These are phyloP conservation scores for Halcyon senegalensis DNA, from an alignment of 2,113 vertebrate species.

Conservation along the genomic window DNA sequence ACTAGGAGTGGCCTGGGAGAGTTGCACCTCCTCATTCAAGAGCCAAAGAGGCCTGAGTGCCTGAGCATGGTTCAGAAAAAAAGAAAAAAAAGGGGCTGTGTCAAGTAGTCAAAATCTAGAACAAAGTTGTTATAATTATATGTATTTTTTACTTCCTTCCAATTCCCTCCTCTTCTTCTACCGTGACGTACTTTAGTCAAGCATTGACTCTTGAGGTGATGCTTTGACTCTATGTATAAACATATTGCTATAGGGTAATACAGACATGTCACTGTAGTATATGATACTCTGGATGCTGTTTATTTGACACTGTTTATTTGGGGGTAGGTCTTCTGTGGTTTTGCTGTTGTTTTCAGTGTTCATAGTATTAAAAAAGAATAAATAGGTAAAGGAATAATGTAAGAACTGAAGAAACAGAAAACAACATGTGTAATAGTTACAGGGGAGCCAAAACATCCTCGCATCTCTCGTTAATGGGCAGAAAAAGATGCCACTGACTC, in stretches of 20 bases:
- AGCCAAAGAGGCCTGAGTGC: background rate
- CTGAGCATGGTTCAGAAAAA: accelerated
- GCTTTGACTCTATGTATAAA: background rate
- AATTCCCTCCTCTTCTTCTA: background rate
- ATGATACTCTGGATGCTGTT: background rate
- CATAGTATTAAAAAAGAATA: background rate
- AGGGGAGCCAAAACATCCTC: background rate
- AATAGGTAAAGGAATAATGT: background rate
- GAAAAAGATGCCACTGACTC: background rate
- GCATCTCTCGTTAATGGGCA: background rate
- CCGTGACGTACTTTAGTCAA: background rate
- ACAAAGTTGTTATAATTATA: background rate
- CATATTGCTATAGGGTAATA: background rate
- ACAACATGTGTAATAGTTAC: background rate
- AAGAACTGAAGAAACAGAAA: background rate
- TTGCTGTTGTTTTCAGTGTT: background rate
- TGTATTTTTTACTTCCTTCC: background rate
- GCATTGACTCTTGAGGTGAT: background rate
- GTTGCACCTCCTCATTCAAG: background rate
- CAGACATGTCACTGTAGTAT: background rate
- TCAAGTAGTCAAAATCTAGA: background rate
- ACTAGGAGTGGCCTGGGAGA: background rate
- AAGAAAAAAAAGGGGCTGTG: background rate
- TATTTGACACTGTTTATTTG: background rate
- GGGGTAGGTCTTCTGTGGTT: background rate